Base-by-base conservation (phyloP, 2,797 vertebrate genomes). In the Mormyrus proboscirostris region DNA sequence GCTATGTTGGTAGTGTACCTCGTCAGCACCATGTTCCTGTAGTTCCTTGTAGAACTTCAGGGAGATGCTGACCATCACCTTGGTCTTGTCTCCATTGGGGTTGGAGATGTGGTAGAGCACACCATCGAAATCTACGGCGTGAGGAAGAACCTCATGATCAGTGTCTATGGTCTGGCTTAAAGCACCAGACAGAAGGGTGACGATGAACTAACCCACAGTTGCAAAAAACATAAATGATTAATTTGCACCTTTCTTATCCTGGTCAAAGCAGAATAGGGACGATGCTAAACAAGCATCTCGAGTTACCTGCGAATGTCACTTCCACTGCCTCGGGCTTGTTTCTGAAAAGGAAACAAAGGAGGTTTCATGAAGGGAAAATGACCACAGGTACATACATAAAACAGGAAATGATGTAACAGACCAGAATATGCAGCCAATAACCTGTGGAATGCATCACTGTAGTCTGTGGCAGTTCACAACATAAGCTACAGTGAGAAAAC, bases 1-100 rank as follows among this genome's bases (percentile, higher is more conserved):
- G 38, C 73, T 41, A n/a, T 8, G 16, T 44, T n/a, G 33, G 38
- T 7, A 19, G 82, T 57, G 91, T 92, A 99, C 99, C 97, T 99
- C 98, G 0, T 99, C 98, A 47, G 99, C 97, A 5, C 98, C 99
- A 0, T 99, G 98, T 91, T 98, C 98, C 94, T 99, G 98, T 90
- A 99, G 98, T 93, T 99, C 99, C 93, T 99, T 99, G 96, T 98
- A 99, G 96, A 99, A 99, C 96, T 99, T 99, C 92, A 99, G 96
- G 91, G 98, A 97, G 95, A 99, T 99, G 96, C 99, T 99, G 96
- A 99, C 96, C 99, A 99, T 99, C 93, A 99, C 94, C 96, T 99
- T 99, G 91, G 97, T 97, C 96, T 99, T 99, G 91, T 99, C 98
- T 92, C 97, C 97, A 90, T 98, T 97, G 86, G 98, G 99, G 93